Evolutionary conservation across 92 coral and sea anemone genomes (phyloP), one percentile per base, ranked within the genome.

Genomic region (Palythoa grandiflora): DNA sequence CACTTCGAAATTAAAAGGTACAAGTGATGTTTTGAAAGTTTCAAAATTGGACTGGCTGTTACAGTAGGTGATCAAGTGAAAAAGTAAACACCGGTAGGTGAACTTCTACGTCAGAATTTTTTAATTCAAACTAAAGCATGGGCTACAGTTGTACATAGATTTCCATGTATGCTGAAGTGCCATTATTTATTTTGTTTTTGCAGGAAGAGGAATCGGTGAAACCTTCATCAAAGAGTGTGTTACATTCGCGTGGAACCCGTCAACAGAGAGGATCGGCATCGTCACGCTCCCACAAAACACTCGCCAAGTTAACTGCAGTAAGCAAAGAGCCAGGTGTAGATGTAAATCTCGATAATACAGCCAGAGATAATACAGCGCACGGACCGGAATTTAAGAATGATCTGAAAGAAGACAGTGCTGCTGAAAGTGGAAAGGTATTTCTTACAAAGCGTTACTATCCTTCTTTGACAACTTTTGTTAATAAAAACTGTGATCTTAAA

Each of bases 221-320:
- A 52, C 66, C 86, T 5, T 68, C 86, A 47, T 48, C 74, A 7
- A 81, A 81, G 39, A 40, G 59, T 81, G 75, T 81, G 17, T 81
- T 81, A 35, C 86, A 81, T 68, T 68, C 75, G 0, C 86, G 86
- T 20, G 86, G 60, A 21, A n/a, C 75, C 75, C 86, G 86, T 2
- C 86, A 81, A 44, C 86, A 81, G 60, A 81, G 86, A 51, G 86
- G 86, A n/a, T n/a, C 55, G 12, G 19, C 65, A 38, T 79, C 84
- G 2, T 79, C 86, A 6, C 86, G 86, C 47, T 61, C 84, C 20
- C 75, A 81, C 73, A 81, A 81, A 28, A 8, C 75, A 44, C 44
- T 66, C 44, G 28, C 75, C 5, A 81, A 81, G 66, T 21, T 71
- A 19, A 15, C 86, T 12, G 17, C 60, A 12, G 85, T 39, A 80